Base-by-base conservation (phyloP, 2,797 vertebrate species). In the Vespertilio murinus region DNA sequence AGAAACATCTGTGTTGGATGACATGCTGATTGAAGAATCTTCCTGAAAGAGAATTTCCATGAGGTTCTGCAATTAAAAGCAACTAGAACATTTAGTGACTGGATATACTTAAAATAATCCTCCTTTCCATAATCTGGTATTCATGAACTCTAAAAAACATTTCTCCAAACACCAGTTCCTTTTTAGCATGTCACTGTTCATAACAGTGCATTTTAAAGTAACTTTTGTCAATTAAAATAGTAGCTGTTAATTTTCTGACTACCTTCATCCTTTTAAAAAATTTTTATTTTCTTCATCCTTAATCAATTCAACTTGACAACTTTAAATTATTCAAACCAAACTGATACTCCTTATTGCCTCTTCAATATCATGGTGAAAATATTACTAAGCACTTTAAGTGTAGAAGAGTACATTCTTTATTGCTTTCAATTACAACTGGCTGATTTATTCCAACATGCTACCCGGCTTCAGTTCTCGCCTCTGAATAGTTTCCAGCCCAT, bases 11-110 rank as follows among this genome's bases (percentile, higher is more conserved):
- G 96, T 92, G 42, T 96, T 3, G 0, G 96, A 80, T 40, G 99
- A 98, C 99, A 99, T 99, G 30, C 93, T 98, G 94, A 78, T 97
- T 94, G 94, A 93, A 95, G 94, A 88, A 81, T 90, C 80, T 61
- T 94, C 77, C 94, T 96, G 81, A 94, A 96, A 95, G 70, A 96
- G 25, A 96, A 74, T 35, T 85, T 89, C 33, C 59, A 93, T 45
- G 22, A 95, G 35, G 14, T 38, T 95, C 45, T 90, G 16, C 52
- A 78, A 78, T 70, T 74, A 83, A 64, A 89, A 92, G 4, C 40
- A 96, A 65, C 11, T 88, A 85, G 25, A 83, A 52, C 38, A 71
- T 59, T 86, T 42, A 91, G 65, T 84, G 54, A 49, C 28, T 52
- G 23, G 23, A 71, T 61, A 14, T 85, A 88, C 16, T 77, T 52